Percentiles rank a stretch among this genome's conserved stretches.
Evolutionary conservation across 2,888 invertebrate genomes (phyloP).

Genomic region (Galeopsomyia nigrocyanea): DNA sequence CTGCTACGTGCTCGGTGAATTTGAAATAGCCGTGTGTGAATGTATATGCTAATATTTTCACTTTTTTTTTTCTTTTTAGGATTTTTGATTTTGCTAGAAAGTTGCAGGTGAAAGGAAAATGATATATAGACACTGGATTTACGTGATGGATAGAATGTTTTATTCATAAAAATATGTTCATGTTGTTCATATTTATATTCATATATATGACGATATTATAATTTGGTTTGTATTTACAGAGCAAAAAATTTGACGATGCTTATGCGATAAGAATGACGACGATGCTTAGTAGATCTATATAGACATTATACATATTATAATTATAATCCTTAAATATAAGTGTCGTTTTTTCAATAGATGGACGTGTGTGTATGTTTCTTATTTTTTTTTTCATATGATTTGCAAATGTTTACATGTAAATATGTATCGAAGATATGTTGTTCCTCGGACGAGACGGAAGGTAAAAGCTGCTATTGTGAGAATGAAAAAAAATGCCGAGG

Average conservation of each 20-base stretch:
- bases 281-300: slow-evolving; percentile 24
- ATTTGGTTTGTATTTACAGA: slow-evolving; percentile 39
- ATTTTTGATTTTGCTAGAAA: slow-evolving; percentile 7
- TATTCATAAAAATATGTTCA: slow-evolving; percentile 45
- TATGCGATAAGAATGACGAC: slow-evolving; percentile 13
- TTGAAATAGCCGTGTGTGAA: too few species aligned
- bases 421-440: too few species aligned
- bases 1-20: not conserved
- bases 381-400: too few species aligned
- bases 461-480: too few species aligned
- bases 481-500: too few species aligned
- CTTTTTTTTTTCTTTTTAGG: not conserved
- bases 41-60: not conserved
- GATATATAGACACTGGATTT: not conserved
- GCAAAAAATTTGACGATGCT: slow-evolving; percentile 13
- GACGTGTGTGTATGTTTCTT: too few species aligned
- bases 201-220: slow-evolving; percentile 9
- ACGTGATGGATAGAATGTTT: slow-evolving; percentile 34
- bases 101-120: slow-evolving; percentile 9
- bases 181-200: too few species aligned
- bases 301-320: slow-evolving; percentile 12
- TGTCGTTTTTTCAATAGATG: too few species aligned
- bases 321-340: slow-evolving; percentile 12
- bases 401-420: too few species aligned
- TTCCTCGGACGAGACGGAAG: too few species aligned